Percentiles rank a stretch among this genome's conserved stretches.
phyloP scores from a whole-genome alignment of 2,888 invertebrate genomes.

The Petrophora chlorosata region DNA sequence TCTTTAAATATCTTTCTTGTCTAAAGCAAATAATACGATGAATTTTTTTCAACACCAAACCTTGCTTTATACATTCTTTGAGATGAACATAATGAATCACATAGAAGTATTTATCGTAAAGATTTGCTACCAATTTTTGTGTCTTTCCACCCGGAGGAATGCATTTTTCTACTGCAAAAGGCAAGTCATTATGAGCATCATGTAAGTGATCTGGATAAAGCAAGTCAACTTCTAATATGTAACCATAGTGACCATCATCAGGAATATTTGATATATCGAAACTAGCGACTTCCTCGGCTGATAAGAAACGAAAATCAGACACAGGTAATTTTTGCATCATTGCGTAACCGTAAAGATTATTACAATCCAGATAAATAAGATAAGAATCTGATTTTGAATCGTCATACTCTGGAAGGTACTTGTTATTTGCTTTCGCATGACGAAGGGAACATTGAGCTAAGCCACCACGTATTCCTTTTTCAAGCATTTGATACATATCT shows the following conservation, averaged over 20 bases:
- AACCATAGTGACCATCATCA: constrained; percentile 29
- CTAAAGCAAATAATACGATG: not conserved
- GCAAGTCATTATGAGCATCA: constrained; percentile 7
- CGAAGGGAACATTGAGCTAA: constrained; percentile 11
- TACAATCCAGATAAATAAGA: constrained; percentile 43
- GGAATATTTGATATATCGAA: constrained; percentile 16
- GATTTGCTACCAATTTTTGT: constrained; percentile 35
- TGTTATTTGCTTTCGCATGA: constrained; percentile 7
- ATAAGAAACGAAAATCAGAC: constrained; percentile 21
- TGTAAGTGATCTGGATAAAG: constrained; percentile 27
- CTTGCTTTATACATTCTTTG: not conserved
- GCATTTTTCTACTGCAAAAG: constrained; percentile 29
- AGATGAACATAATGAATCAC: constrained; percentile 39
- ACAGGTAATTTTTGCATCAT: constrained; percentile 28
- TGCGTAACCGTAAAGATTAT: constrained; percentile 46
- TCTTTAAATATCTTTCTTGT: not conserved
- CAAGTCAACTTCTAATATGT: constrained; percentile 38
- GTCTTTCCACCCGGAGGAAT: constrained; percentile 25
- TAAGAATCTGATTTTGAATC: constrained; percentile 22
- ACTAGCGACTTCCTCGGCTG: constrained; percentile 11
- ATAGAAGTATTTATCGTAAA: constrained; percentile 41
- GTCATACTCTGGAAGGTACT: constrained; percentile 23
- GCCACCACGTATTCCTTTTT: constrained; percentile 11
- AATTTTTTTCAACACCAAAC: not conserved
- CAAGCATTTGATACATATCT: constrained; percentile 10